Evolutionary conservation across 1,140 invertebrate genomes (phyloP), one percentile per base, ranked within the genome.

Genomic region (Drosophila asahinai): DNA sequence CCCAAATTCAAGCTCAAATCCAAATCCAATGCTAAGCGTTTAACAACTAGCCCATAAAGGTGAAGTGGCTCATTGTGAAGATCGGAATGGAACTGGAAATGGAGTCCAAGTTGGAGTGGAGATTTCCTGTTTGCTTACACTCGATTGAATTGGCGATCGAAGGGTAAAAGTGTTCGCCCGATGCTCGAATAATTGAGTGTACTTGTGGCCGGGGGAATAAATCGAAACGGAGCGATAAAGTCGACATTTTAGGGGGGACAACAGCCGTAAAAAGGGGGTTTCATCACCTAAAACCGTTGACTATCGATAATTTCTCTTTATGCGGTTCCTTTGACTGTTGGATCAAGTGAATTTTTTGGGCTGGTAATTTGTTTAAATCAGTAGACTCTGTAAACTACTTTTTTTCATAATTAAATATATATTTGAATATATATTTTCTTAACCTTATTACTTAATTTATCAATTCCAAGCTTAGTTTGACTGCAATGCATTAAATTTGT

Each of bases 41-140:
- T 42, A 42, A 12, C 61, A 54, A 42, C 42, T 45, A 63, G 52
- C 64, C 68, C 68, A 58, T 59, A 72, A 70, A 72, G 52, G 62
- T 65, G 30, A 52, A 54, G 30, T 54, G 25, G 60, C 45, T 52
- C 45, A 62, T 55, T 63, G 60, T 63, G 19, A 22, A 9, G 19
- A 40, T 54, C 12, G 60, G 33, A 38, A 22, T 57, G 19, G 54
- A 40, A 40, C 40, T 22, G 19, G 54, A 57, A 54, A 59, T 45
- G 27, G 40, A 33, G 25, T 15, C 30, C 5, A n/a, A 33, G 57
- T n/a, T 62, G 62, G 63, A 62, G 38, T 62, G 62, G 63, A 62
- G 38, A 68, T 70, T 70, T 70, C 67, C 67, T 65, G 67, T 70
- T 70, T 67, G 67, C 51, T 70, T 70, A 12, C n/a, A 70, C 67